A percentile compares a stretch with the other conserved stretches of the same genome.
These are phyloP conservation scores for Clarias fuscus DNA, from an alignment of 2,797 vertebrate species.

Conservation along the genomic window DNA sequence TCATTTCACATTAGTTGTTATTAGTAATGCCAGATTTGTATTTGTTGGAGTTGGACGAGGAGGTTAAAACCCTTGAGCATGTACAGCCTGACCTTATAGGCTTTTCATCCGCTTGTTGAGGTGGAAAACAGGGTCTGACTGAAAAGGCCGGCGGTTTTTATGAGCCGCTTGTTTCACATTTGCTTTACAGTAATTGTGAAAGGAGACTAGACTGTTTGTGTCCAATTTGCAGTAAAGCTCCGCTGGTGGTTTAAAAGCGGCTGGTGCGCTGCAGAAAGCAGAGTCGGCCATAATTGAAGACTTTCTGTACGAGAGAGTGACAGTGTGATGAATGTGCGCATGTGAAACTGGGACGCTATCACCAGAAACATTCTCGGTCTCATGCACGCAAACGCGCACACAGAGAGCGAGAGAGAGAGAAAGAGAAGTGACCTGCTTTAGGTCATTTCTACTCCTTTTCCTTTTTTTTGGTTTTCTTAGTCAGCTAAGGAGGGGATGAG, in stretches of 20 bases:
- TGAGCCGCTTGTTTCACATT: conserved; percentile 31
- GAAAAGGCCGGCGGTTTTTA: neutral
- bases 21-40: neutral
- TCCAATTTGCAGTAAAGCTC: conserved; percentile 26
- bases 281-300: conserved; percentile 43
- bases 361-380: conserved; percentile 37
- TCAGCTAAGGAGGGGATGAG: neutral
- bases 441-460: neutral
- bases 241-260: conserved; percentile 37
- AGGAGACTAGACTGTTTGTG: conserved; percentile 13
- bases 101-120: neutral
- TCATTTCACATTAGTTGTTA: neutral
- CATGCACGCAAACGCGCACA: neutral
- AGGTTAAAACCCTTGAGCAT: neutral
- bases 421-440: conserved; percentile 44
- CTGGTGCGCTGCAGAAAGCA: conserved; percentile 14
- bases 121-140: conserved; percentile 8
- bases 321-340: conserved; percentile 47
- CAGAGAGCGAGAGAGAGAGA: no score
- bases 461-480: neutral
- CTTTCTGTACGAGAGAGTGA: conserved; percentile 25
- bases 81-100: neutral
- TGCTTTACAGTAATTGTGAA: conserved; percentile 21
- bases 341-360: conserved; percentile 51
- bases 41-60: neutral